Conservation (phyloP, 2,888 invertebrate genomes). For the Hypomecis punctinalis region DNA sequence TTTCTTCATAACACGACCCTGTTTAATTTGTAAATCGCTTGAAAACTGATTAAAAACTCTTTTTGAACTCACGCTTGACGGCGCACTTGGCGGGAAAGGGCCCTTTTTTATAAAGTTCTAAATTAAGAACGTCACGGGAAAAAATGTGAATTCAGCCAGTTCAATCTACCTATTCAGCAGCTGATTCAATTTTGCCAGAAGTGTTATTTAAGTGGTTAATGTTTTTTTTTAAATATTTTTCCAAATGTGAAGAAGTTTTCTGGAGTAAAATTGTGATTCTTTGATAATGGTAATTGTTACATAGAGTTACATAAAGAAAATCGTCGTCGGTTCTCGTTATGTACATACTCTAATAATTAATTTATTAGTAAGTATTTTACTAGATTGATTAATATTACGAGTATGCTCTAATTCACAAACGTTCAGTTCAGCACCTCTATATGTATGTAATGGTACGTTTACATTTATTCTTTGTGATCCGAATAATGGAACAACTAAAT, state of each 20-base stretch:
- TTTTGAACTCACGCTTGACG: constrained; percentile 75
- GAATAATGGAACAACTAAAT: too few species aligned
- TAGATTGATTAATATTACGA: too few species aligned
- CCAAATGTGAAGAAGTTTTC: not conserved
- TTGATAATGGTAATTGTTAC: too few species aligned
- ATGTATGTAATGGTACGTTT: too few species aligned
- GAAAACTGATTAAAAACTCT: constrained; percentile 84
- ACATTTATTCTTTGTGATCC: too few species aligned
- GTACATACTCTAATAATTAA: too few species aligned
- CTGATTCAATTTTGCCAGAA: constrained; percentile 17
- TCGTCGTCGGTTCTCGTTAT: too few species aligned
- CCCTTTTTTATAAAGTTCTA: constrained; percentile 24
- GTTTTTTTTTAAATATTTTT: constrained; percentile 7
- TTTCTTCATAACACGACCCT: constrained; percentile 82
- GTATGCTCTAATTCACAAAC: too few species aligned
- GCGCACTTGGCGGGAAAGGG: constrained; percentile 38
- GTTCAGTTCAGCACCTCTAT: too few species aligned
- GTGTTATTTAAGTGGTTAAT: constrained; percentile 19
- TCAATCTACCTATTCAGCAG: constrained; percentile 17
- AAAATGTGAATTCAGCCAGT: constrained; percentile 24
- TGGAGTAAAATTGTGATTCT: too few species aligned
- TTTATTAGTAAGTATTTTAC: too few species aligned
- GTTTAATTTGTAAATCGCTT: constrained; percentile 85
- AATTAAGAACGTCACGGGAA: constrained; percentile 36
- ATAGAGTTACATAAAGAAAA: too few species aligned